Conservation (phyloP, 2,888 invertebrate species). For the Philonicus albiceps region DNA sequence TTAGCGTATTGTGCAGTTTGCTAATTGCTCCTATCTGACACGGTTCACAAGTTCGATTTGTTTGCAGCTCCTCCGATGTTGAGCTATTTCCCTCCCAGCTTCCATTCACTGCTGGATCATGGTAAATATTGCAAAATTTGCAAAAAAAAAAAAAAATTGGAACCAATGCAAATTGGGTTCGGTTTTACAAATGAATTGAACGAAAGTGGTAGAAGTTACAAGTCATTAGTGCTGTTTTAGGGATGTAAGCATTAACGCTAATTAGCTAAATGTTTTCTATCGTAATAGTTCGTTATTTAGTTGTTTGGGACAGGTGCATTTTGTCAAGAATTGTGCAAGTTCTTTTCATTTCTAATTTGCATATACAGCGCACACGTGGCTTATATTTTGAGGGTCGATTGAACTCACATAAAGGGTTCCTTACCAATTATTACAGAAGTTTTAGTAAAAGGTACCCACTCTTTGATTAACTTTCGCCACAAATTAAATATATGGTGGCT, state of each 20-base stretch:
- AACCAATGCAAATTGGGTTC: neutral
- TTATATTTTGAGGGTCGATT: no score
- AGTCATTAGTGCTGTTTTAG: neutral
- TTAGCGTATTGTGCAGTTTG: slow-evolving; percentile 31
- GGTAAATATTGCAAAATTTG: neutral
- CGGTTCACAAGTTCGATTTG: slow-evolving; percentile 12
- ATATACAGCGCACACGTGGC: no score
- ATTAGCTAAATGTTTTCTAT: neutral
- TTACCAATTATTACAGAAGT: no score
- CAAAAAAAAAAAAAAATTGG: neutral
- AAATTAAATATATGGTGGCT: no score
- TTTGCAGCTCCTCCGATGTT: neutral
- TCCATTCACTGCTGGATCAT: neutral
- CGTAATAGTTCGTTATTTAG: neutral
- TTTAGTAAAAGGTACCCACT: no score
- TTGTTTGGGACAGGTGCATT: neutral
- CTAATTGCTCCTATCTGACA: slow-evolving; percentile 20
- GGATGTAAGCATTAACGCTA: neutral
- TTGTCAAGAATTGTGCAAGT: neutral
- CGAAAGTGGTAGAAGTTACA: neutral
- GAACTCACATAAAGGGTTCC: no score
- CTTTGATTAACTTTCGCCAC: no score
- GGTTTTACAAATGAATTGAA: neutral
- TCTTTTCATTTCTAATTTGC: no score
- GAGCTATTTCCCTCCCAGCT: neutral